phyloP scores from a whole-genome alignment of 2,113 vertebrate genomes.

The Reinhardtius hippoglossoides region DNA sequence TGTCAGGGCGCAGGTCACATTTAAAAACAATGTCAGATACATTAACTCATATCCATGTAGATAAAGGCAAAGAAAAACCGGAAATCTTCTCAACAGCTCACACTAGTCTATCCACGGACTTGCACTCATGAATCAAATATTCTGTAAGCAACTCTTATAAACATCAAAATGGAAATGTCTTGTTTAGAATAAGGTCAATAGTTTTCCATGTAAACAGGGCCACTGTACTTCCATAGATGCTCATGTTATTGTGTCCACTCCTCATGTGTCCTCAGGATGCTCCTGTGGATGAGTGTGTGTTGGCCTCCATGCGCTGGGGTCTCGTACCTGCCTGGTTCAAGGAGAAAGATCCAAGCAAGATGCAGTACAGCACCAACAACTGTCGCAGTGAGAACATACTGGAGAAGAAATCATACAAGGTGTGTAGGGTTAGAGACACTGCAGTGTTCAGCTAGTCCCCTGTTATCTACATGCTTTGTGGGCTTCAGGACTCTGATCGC shows the following conservation, averaged over 20 bases:
- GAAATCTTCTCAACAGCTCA: no score
- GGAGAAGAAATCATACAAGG: conserved; percentile 93
- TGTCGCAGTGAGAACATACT: conserved; percentile 94
- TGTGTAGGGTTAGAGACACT: conserved; percentile 46
- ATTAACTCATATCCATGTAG: no score
- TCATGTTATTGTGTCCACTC: not conserved
- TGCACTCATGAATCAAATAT: no score
- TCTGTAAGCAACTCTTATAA: no score
- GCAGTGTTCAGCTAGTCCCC: no score
- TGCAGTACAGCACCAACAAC: conserved; percentile 92
- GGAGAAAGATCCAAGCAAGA: conserved; percentile 87
- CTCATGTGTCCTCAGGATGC: conserved; percentile 81
- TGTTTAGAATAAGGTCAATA: no score
- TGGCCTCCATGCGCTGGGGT: conserved; percentile 96
- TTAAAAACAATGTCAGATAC: no score
- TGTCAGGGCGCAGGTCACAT: no score
- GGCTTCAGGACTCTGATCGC: not conserved
- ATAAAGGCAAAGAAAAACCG: no score
- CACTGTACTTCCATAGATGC: not conserved
- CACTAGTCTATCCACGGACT: no score
- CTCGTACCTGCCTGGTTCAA: conserved; percentile 94
- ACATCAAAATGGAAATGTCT: no score
- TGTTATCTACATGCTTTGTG: not conserved
- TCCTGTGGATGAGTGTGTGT: conserved; percentile 87
- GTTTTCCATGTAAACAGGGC: no score